Evolutionary conservation across 2,113 vertebrate genomes (phyloP).

Genomic region (Dunckerocampus dactyliophorus): DNA sequence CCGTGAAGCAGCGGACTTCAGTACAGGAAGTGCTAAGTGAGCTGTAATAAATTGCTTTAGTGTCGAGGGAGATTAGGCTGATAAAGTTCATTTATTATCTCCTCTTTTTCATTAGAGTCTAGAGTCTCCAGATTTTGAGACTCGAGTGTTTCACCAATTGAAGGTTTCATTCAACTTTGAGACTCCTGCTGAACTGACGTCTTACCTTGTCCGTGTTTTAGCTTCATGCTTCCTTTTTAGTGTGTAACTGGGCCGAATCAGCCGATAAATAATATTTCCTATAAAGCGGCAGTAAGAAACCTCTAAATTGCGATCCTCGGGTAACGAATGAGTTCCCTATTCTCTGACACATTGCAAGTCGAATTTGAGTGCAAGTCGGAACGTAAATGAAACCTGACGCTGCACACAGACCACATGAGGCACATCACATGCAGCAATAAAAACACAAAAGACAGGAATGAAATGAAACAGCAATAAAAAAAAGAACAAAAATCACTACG

Average conservation of each 20-base stretch:
- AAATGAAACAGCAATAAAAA: too few relatives aligned
- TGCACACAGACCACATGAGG: too few relatives aligned
- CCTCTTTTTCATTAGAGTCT: not conserved
- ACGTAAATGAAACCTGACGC: too few relatives aligned
- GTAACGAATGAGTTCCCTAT: too few relatives aligned
- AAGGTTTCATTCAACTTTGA: not conserved
- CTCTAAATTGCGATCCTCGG: not conserved
- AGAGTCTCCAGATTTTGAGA: not conserved
- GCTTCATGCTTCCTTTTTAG: not conserved
- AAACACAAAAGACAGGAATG: too few relatives aligned
- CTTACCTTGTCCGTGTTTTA: not conserved
- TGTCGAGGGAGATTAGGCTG: not conserved
- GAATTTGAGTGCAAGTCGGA: too few relatives aligned
- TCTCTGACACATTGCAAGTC: too few relatives aligned
- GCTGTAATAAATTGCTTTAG: constrained; percentile 1
- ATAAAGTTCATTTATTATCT: not conserved
- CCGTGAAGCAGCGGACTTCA: not conserved
- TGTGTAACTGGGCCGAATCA: not conserved
- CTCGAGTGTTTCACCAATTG: not conserved
- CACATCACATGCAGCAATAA: too few relatives aligned
- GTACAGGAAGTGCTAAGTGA: not conserved
- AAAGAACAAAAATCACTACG: too few relatives aligned
- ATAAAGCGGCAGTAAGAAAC: too few relatives aligned
- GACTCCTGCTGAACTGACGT: not conserved
- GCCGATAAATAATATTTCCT: too few relatives aligned